These are phyloP conservation scores for Pangasianodon gigas DNA, from an alignment of 2,113 vertebrate genomes.

Conservation along the genomic window DNA sequence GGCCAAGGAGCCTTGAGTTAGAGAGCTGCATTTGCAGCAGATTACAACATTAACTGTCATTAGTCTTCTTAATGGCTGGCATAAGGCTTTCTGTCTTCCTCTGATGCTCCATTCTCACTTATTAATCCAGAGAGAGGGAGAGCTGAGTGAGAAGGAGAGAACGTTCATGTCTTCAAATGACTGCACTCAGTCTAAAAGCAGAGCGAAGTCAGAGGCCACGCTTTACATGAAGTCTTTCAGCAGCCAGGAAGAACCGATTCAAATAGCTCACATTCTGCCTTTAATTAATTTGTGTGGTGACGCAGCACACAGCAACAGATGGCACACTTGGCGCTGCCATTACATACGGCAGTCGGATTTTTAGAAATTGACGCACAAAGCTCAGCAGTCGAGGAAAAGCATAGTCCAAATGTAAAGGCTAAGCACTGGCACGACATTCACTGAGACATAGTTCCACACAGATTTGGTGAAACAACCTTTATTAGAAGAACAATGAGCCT, in stretches of 20 bases:
- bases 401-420: conserved; percentile 2
- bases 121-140: conserved; percentile 29
- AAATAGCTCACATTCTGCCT: conserved; percentile 24
- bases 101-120: conserved; percentile 12
- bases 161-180: conserved; percentile 13
- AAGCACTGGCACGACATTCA: neutral
- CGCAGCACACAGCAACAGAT: conserved; percentile 53
- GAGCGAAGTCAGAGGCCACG: conserved; percentile 15
- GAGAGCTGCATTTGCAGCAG: conserved; percentile 16
- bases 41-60: conserved; percentile 38
- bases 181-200: conserved; percentile 34
- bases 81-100: conserved; percentile 37
- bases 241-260: conserved; percentile 36
- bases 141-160: neutral
- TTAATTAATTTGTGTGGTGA: conserved; percentile 46
- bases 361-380: conserved; percentile 41
- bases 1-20: conserved; percentile 21
- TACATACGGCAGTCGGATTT: neutral
- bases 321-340: conserved; percentile 42
- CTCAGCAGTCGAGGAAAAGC: conserved; percentile 14
- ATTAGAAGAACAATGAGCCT: neutral
- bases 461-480: neutral
- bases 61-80: conserved; percentile 40
- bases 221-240: conserved; percentile 30
- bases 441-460: neutral